These are phyloP conservation scores for Clavelina lepadiformis DNA, from an alignment of 23 tunicate genomes.

Conservation along the genomic window DNA sequence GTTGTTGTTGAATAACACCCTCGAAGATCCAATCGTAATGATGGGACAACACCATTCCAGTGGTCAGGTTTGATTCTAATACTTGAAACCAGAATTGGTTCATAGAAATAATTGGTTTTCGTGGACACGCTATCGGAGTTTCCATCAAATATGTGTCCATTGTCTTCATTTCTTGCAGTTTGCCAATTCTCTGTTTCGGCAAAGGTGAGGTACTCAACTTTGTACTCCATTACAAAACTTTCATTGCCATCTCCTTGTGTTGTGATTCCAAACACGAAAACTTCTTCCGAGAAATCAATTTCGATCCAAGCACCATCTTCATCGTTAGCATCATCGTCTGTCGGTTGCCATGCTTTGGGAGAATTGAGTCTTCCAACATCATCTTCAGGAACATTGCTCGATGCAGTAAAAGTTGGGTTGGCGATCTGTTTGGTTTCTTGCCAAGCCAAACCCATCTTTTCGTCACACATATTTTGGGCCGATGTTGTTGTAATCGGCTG, in stretches of 20 bases:
- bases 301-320: slow-evolving; percentile 47
- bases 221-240: slow-evolving; percentile 46
- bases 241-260: slow-evolving; percentile 61
- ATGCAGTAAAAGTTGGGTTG: slow-evolving; percentile 37
- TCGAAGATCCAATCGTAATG: slow-evolving; percentile 39
- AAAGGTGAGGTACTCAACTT: slow-evolving; percentile 6
- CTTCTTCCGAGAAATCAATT: slow-evolving; percentile 44
- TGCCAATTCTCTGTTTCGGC: slow-evolving; percentile 5
- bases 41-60: slow-evolving; percentile 43
- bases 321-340: slow-evolving; percentile 18
- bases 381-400: slow-evolving; percentile 43
- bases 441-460: slow-evolving; percentile 38
- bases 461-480: slow-evolving; percentile 19
- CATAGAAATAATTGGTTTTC: slow-evolving; percentile 11
- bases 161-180: slow-evolving; percentile 10
- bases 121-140: slow-evolving; percentile 25
- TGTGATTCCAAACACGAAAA: slow-evolving; percentile 19
- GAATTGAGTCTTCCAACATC: slow-evolving; percentile 18
- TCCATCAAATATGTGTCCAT: slow-evolving; percentile 13
- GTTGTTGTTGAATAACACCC: slow-evolving; percentile 40
- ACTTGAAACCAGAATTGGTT: slow-evolving; percentile 9
- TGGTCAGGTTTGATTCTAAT: slow-evolving; percentile 25
- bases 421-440: slow-evolving; percentile 11
- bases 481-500: not conserved
- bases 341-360: slow-evolving; percentile 31